Evolutionary conservation across 2,888 invertebrate genomes (phyloP), one percentile per base, ranked within the genome.

Genomic region (Dorcus hopei): DNA sequence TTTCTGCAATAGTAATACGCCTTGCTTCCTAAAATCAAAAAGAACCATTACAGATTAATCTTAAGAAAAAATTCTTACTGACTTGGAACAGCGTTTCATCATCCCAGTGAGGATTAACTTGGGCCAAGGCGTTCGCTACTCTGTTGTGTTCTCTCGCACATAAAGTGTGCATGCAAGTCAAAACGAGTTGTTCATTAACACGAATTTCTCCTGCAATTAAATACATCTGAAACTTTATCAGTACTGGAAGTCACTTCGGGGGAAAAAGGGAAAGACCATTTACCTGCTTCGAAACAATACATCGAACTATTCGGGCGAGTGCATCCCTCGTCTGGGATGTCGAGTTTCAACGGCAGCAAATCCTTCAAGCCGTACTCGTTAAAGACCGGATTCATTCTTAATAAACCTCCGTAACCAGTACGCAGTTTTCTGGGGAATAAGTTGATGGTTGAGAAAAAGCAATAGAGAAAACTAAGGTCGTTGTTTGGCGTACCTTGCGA

Each of bases 91-190:
- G 78, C 0, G 90, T 94, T 79, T 95, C 95, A 71, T 95, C 95
- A 71, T 94, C 92, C 95, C 95, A 95, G 75, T 93, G 93, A 0
- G 93, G 93, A 79, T 96, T 95, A 4, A 95, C 85, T 51, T 85
- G 85, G 0, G 88, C 85, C 41, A 97, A 78, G 5, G 81, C 88
- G 52, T 83, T 85, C 0, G 95, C 95, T 0, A 93, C 79, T 59
- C 93, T 83, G 79, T 97, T 97, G 77, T 97, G 96, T 74, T 96
- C 93, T 58, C 95, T 82, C 0, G 95, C 92, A 89, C 93, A 88
- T 39, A 95, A 77, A 0, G 94, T 94, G 75, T 95, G 95, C 92
- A 95, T 93, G 65, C 93, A 93, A 0, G 95, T 89, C 54, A 95
- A 79, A 0, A 94, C 91, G 64, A 95, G 79, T 73, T 95, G 95